Percentiles rank a stretch among this genome's conserved stretches.
Evolutionary conservation across 2,113 vertebrate species (phyloP).

Genomic region (Nyctereutes procyonoides): DNA sequence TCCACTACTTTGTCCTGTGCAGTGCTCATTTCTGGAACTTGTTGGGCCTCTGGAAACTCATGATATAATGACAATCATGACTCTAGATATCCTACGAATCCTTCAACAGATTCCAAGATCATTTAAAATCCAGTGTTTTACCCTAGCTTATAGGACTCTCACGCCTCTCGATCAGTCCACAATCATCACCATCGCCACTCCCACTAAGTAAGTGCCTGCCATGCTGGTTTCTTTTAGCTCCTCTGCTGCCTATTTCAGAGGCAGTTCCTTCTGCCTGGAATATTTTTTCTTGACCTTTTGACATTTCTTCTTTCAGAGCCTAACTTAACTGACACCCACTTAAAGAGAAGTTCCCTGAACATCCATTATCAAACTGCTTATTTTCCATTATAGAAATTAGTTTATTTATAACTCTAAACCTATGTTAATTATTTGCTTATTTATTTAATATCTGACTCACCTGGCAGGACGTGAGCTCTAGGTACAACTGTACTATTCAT

Average conservation of each 20-base stretch:
- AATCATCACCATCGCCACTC: background rate
- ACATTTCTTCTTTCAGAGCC: background rate
- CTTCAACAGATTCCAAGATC: background rate
- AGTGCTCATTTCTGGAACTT: background rate
- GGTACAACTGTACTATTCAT: background rate
- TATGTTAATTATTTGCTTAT: background rate
- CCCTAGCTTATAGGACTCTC: background rate
- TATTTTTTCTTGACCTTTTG: background rate
- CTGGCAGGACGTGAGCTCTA: background rate
- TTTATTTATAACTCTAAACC: background rate
- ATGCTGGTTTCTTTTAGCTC: background rate
- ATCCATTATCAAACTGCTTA: background rate
- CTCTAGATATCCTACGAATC: background rate
- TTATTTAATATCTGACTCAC: background rate
- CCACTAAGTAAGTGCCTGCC: background rate
- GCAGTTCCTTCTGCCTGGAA: background rate
- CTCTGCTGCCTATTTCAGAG: background rate
- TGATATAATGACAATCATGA: background rate
- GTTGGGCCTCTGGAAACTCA: background rate
- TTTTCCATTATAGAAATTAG: background rate
- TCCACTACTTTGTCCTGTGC: background rate
- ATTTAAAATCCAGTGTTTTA: background rate
- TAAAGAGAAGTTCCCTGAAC: background rate
- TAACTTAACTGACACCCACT: background rate
- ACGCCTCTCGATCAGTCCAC: fast-evolving